A percentile compares a stretch with the other conserved stretches of the same genome.
Conservation (phyloP, 2,113 vertebrate species). For the Leuciscus idus region DNA sequence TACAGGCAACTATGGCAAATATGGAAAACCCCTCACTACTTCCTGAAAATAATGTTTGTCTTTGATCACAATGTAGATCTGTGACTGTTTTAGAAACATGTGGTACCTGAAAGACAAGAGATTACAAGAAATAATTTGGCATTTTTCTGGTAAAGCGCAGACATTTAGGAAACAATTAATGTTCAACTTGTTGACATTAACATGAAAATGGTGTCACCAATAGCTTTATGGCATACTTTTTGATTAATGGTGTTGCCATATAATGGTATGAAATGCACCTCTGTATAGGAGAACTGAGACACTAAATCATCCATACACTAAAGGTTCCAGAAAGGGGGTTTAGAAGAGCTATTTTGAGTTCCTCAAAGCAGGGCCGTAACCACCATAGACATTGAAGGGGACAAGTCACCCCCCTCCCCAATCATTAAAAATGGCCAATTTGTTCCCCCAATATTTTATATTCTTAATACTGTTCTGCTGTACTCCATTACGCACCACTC, state of each 20-base stretch:
- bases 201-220: background rate
- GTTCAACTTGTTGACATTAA: background rate
- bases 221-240: background rate
- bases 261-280: background rate
- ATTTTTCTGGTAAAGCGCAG: background rate
- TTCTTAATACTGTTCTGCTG: too few relatives aligned
- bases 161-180: background rate
- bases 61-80: constrained; percentile 22
- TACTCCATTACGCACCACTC: too few relatives aligned
- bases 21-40: background rate
- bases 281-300: too few relatives aligned
- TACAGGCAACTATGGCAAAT: background rate
- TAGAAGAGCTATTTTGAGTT: too few relatives aligned
- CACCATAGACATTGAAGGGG: too few relatives aligned
- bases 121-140: background rate
- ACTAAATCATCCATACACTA: too few relatives aligned
- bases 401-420: too few relatives aligned
- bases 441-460: too few relatives aligned
- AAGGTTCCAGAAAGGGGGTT: too few relatives aligned
- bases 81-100: constrained; percentile 30
- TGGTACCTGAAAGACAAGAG: background rate
- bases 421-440: too few relatives aligned
- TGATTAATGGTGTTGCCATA: background rate
- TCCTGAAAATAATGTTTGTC: background rate
- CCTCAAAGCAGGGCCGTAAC: too few relatives aligned